Evolutionary conservation across 2,888 invertebrate genomes (phyloP).

Genomic region (Coleophora flavipennella): DNA sequence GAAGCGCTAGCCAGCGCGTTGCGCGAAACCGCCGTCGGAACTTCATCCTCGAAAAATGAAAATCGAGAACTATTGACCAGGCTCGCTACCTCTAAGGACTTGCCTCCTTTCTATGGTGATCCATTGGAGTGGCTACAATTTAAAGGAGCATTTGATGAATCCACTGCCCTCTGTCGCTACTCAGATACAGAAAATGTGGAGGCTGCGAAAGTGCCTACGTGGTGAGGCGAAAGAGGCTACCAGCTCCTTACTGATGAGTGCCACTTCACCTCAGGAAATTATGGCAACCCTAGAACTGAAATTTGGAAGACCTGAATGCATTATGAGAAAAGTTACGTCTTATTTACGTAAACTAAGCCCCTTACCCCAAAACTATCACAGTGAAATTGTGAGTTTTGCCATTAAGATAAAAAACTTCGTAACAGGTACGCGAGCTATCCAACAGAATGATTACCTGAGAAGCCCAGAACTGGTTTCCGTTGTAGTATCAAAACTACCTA

Average conservation of each 20-base stretch:
- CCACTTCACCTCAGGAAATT: constrained; percentile 1
- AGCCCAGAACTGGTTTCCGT: too few species aligned
- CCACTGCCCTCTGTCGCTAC: constrained; percentile 4
- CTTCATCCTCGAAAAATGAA: too few species aligned
- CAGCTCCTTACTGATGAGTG: constrained; percentile 6
- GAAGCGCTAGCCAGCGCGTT: too few species aligned
- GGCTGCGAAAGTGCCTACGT: constrained; percentile 8
- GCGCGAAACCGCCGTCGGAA: too few species aligned
- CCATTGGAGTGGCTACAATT: background rate
- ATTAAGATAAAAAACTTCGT: constrained; percentile 6
- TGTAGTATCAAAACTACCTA: too few species aligned
- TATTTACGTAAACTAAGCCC: constrained; percentile 10
- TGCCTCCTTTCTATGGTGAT: background rate
- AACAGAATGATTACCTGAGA: too few species aligned
- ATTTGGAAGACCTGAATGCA: constrained; percentile 9
- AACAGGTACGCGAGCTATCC: constrained; percentile 1
- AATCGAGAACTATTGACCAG: background rate
- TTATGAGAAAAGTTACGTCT: constrained; percentile 6
- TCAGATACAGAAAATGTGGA: constrained; percentile 8
- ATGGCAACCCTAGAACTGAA: constrained; percentile 7
- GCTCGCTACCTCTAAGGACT: background rate
- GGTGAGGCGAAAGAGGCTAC: constrained; percentile 12
- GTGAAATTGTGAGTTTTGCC: constrained; percentile 5
- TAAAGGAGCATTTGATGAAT: background rate
- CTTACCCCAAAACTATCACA: constrained; percentile 5